Evolutionary conservation across 1,140 invertebrate species (phyloP), one percentile per base, ranked within the genome.

Genomic region (Drosophila sp.): DNA sequence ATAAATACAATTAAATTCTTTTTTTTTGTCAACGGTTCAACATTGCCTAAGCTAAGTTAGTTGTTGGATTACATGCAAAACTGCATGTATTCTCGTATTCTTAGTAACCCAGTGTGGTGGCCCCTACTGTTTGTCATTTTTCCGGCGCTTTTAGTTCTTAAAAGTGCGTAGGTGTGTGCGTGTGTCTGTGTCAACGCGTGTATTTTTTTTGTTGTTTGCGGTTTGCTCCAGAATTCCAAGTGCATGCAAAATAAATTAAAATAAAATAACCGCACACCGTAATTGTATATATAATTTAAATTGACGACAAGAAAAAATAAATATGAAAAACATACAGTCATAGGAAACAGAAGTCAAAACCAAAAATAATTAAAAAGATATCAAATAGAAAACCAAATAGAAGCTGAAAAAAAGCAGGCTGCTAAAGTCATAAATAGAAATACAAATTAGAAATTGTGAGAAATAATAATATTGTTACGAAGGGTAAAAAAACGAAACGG

Each of bases 271-370:
- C n/a, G n/a, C 14, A 29, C 14, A 59, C 43, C 25, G 54, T 59
- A 21, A 21, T 21, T 56, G 48, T 59, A 34, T 25, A 53, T 53
- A 21, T 21, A 38, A 11, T 9, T 53, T 36, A 11, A 25, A 25
- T 25, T 53, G 27, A 40, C 54, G 53, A 48, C 54, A 18, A 34
- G 21, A 27, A 18, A 61, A 21, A 61, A 29, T 38, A 18, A 54
- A 13, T 34, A 53, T 62, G 57, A 41, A 51, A 48, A 46, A 46
- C 53, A 59, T 46, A 21, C 21, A 21, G 21, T 21, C 21, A 21
- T 63, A 45, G 36, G 8, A 67, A 70, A 67, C 41, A 72, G 58
- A 74, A 53, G 36, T 36, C 41, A 51, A 72, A 72, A 38, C 27
- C 43, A 41, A 46, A 57, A 4, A 29, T 29, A 29, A 76, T 50